Evolutionary conservation across 1,140 invertebrate genomes (phyloP).

Genomic region (Probaryconus sp.): DNA sequence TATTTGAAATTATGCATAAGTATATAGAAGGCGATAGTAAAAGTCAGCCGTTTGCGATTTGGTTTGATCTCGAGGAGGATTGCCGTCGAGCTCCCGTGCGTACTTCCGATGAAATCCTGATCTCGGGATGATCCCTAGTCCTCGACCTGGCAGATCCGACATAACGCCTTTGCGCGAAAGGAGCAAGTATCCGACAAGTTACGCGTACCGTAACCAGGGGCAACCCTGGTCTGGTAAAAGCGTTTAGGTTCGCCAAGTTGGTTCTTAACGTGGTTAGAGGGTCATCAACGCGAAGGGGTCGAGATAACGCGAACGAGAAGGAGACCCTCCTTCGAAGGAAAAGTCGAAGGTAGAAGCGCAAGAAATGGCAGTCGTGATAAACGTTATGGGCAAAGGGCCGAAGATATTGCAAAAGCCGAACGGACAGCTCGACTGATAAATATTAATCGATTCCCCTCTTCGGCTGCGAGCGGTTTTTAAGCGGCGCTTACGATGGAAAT

Average conservation of each 20-base stretch:
- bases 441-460: constrained; percentile 52
- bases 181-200: constrained; percentile 38
- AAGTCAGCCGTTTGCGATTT: constrained; percentile 58
- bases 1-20: constrained; percentile 58
- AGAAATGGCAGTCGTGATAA: constrained; percentile 53
- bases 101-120: constrained; percentile 51
- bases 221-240: constrained; percentile 61
- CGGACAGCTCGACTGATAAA: constrained; percentile 62
- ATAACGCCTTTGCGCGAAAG: constrained; percentile 21
- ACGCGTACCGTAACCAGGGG: constrained; percentile 63
- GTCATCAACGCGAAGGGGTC: constrained; percentile 64
- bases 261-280: constrained; percentile 66
- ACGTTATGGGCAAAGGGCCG: constrained; percentile 45
- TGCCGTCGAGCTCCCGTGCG: constrained; percentile 12
- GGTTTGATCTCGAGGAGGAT: constrained; percentile 39
- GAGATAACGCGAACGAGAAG: constrained; percentile 63
- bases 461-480: constrained; percentile 24
- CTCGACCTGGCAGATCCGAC: constrained; percentile 11
- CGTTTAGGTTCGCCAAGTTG: constrained; percentile 64
- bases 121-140: constrained; percentile 43
- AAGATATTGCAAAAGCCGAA: constrained; percentile 47
- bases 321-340: constrained; percentile 51
- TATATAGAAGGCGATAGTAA: constrained; percentile 50
- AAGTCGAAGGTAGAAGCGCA: constrained; percentile 47
- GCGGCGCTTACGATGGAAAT: too few species aligned